phyloP scores from a whole-genome alignment of 2,113 vertebrate species.

The Tychaedon coryphoeus region DNA sequence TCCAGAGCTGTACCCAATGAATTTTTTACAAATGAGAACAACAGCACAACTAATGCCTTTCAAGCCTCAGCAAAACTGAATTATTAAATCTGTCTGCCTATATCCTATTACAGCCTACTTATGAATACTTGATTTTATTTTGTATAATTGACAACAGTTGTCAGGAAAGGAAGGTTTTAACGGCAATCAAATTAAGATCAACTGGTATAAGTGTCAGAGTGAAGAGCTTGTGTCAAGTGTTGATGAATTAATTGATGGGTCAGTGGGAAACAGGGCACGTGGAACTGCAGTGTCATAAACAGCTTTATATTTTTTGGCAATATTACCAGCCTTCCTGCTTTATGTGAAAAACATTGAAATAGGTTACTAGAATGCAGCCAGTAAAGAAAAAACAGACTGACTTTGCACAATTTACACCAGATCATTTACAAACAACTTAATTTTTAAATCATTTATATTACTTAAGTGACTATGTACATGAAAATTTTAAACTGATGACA shows the following conservation, averaged over 20 bases:
- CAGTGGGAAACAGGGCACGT: conserved; percentile 46
- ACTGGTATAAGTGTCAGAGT: conserved; percentile 67
- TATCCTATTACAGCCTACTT: conserved; percentile 88
- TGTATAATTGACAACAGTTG: conserved; percentile 91
- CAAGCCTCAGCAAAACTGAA: conserved; percentile 89
- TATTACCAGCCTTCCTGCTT: conserved; percentile 23
- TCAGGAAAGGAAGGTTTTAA: conserved; percentile 80
- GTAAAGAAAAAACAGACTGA: conserved; percentile 47
- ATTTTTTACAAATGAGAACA: conserved; percentile 87
- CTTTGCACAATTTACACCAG: conserved; percentile 27
- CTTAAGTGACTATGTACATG: conserved; percentile 53
- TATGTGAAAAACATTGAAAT: not conserved
- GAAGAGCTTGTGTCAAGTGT: conserved; percentile 60
- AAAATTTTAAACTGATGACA: conserved; percentile 63
- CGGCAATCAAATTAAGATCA: conserved; percentile 80
- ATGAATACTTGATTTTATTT: conserved; percentile 98
- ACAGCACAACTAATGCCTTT: conserved; percentile 82
- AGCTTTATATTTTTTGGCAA: conserved; percentile 27
- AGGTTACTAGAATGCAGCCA: not conserved
- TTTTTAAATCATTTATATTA: conserved; percentile 73
- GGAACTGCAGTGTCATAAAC: conserved; percentile 67
- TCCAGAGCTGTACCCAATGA: conserved; percentile 75
- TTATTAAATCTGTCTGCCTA: conserved; percentile 90
- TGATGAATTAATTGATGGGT: conserved; percentile 70
- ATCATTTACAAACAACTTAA: conserved; percentile 56